Evolutionary conservation across 2,797 vertebrate genomes (phyloP), one percentile per base, ranked within the genome.

Genomic region (Enteromius treurensis): DNA sequence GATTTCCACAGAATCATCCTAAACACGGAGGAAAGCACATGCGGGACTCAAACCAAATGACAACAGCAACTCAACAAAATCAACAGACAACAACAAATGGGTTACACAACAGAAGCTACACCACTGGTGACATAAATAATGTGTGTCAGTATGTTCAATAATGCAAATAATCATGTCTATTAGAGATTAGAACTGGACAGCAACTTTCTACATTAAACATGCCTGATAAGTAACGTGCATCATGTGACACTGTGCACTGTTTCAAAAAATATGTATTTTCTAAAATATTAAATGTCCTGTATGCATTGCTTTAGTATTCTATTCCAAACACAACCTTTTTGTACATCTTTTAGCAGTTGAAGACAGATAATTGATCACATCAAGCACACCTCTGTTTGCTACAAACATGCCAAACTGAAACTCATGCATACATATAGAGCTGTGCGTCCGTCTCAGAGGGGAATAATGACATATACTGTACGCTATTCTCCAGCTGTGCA

Each of bases 1-100:
- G 94, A 96, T 92, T 91, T 96, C 95, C 82, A 91, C 89, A 81
- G 92, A 92, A 85, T 94, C 92, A 86, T 91, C 95, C 95, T 96
- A 94, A 80, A 92, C 78, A 81, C 90, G 91, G 77, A 92, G 90
- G 90, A 87, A 92, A 85, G 81, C 67, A 85, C 88, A 85, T 86
- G 86, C 88, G 82, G 76, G 70, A 77, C 77, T 71, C 79, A 91
- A 93, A 92, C 81, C 91, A 85, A 92, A 69, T 17, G 89, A 84
- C 91, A 89, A 89, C 88, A 91, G 90, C 17, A 94, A 82, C 60
- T 86, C 91, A 93, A 91, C 91, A 87, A 71, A 17, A 29, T 68
- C 37, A 32, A 55, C 49, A 70, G 49, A 23, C 68, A 77, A 77
- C 15, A 45, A 62, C 21, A 10, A 77, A 45, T 19, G 51, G 51